Base-by-base conservation (phyloP, 2,888 invertebrate species). In the Quadroppia sp. region DNA sequence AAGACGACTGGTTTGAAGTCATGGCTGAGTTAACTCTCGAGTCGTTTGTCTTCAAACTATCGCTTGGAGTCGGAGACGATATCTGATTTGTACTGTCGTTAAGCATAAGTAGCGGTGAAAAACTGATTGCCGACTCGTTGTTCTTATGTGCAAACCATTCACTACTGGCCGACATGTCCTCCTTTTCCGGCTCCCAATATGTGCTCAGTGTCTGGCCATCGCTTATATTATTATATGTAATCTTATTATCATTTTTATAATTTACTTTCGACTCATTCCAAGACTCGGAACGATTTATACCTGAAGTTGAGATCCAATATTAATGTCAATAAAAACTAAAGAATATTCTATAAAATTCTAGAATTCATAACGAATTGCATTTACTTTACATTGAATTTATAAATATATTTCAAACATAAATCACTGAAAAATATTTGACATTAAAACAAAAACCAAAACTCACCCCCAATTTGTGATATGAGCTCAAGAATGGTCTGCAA, bases 401-500 rank as follows among this genome's bases (percentile, higher is more conserved):
- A n/a, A n/a, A n/a, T n/a, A n/a, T n/a, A n/a, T n/a, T n/a, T n/a
- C n/a, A n/a, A n/a, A n/a, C n/a, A n/a, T n/a, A n/a, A n/a, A n/a
- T n/a, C n/a, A n/a, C n/a, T n/a, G n/a, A n/a, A n/a, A n/a, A n/a
- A n/a, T n/a, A n/a, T n/a, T n/a, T n/a, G n/a, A n/a, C n/a, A n/a
- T n/a, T n/a, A n/a, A n/a, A n/a, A n/a, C n/a, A n/a, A n/a, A n/a
- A n/a, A n/a, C n/a, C n/a, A n/a, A 59, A 28, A 59, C 20, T 25
- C 6, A 59, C 59, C 59, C 20, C 59, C 59, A 15, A 59, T 59
- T 59, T 59, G 59, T n/a, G 59, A n/a, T 2, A 59, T 59, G 15
- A 59, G 20, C 25, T 59, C 59, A n/a, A 59, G 59, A 25, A 59
- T 59, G 11, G 59, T 28, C 6, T 59, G 59, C 6, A 59, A 15